phyloP scores from a whole-genome alignment of 2,113 vertebrate species.

The Promerops cafer region DNA sequence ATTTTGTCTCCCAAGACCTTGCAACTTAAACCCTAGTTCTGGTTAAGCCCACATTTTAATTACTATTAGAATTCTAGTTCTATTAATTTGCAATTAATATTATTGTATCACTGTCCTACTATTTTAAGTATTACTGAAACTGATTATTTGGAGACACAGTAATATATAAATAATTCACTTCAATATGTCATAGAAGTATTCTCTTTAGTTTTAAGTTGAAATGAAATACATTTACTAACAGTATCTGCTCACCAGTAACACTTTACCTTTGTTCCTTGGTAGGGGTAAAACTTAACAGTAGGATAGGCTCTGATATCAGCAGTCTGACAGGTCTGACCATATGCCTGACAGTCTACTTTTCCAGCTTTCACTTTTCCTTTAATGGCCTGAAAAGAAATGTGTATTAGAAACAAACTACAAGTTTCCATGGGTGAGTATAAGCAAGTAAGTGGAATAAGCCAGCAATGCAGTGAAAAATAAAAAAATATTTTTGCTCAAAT shows the following conservation, averaged over 20 bases:
- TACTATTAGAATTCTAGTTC: background rate
- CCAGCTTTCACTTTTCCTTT: constrained; percentile 90
- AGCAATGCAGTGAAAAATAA: background rate
- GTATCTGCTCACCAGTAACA: background rate
- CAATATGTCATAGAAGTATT: background rate
- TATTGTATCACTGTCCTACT: background rate
- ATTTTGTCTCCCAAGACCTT: background rate
- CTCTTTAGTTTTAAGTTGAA: background rate
- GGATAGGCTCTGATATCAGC: constrained; percentile 90
- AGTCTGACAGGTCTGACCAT: constrained; percentile 81
- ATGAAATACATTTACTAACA: background rate
- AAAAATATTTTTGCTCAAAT: background rate
- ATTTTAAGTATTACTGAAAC: background rate
- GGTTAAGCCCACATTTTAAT: background rate
- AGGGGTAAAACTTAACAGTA: constrained; percentile 85
- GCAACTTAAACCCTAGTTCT: background rate
- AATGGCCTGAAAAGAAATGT: constrained; percentile 71
- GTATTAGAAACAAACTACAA: background rate
- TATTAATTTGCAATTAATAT: background rate
- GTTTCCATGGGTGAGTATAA: background rate
- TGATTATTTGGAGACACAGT: background rate
- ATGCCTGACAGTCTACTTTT: constrained; percentile 92
- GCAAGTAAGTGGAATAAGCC: background rate
- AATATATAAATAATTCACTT: background rate
- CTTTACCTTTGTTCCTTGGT: constrained; percentile 78